Conservation (phyloP, 2,888 invertebrate species). For the Muscina levida region DNA sequence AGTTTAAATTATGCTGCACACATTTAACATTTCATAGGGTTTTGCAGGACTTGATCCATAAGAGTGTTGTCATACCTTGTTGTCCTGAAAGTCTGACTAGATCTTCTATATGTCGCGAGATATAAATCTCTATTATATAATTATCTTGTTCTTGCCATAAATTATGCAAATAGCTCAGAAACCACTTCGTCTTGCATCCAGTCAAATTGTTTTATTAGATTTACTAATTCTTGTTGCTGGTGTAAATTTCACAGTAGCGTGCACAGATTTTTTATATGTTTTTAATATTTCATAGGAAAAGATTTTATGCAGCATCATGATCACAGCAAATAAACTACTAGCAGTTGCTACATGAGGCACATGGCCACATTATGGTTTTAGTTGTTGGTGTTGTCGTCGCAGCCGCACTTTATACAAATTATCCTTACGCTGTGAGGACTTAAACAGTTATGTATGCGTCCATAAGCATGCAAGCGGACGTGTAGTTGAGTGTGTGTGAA, state of each 20-base stretch:
- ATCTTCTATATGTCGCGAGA: too few species aligned
- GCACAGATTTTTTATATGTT: background rate
- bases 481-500: background rate
- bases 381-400: background rate
- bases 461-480: background rate
- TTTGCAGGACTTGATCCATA: too few species aligned
- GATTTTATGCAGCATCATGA: conserved; percentile 32
- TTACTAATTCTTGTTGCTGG: background rate
- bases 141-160: too few species aligned
- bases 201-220: too few species aligned
- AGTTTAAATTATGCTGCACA: too few species aligned
- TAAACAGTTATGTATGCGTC: background rate
- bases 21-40: too few species aligned
- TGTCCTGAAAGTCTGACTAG: too few species aligned
- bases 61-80: too few species aligned
- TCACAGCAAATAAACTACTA: background rate
- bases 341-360: conserved; percentile 16
- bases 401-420: conserved; percentile 22
- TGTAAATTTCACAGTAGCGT: background rate
- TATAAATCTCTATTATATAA: too few species aligned
- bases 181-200: too few species aligned
- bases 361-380: background rate
- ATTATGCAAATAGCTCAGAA: too few species aligned
- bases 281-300: conserved; percentile 28
- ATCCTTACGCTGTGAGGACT: conserved; percentile 1